These are phyloP conservation scores for Cranoglanis bouderius DNA, from an alignment of 2,113 vertebrate genomes.

Conservation along the genomic window DNA sequence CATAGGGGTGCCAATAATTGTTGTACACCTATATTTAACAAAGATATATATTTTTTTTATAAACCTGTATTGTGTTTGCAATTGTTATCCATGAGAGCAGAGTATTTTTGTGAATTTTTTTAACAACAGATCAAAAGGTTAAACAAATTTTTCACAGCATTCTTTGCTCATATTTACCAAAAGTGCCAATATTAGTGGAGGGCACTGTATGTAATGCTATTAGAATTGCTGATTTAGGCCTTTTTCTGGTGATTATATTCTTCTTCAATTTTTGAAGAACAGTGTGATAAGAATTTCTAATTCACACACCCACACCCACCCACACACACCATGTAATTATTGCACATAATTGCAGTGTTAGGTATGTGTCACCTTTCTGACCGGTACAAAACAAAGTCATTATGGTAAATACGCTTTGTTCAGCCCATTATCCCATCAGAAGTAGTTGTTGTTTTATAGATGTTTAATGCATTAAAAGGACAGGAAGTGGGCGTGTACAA, in stretches of 20 bases:
- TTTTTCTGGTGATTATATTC: not conserved
- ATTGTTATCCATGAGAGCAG: too few relatives aligned
- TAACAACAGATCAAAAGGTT: too few relatives aligned
- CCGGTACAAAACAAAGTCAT: conserved; percentile 31
- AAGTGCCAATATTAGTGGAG: too few relatives aligned
- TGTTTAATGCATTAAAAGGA: not conserved
- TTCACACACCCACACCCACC: not conserved
- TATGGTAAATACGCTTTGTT: not conserved
- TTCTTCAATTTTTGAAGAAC: not conserved
- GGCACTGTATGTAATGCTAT: too few relatives aligned
- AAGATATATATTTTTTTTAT: too few relatives aligned
- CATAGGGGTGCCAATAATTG: too few relatives aligned
- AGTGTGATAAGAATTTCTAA: not conserved
- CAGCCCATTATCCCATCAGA: not conserved
- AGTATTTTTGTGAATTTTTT: too few relatives aligned
- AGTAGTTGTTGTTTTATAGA: not conserved
- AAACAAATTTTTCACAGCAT: too few relatives aligned
- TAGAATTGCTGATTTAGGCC: not conserved
- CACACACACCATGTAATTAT: not conserved
- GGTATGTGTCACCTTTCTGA: conserved; percentile 1
- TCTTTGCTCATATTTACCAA: too few relatives aligned
- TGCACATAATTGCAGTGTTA: not conserved
- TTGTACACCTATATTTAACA: too few relatives aligned
- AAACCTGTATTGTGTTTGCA: too few relatives aligned
- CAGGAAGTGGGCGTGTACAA: not conserved